Base-by-base conservation (phyloP, 2,113 vertebrate genomes). In the Psephotus haematonotus region DNA sequence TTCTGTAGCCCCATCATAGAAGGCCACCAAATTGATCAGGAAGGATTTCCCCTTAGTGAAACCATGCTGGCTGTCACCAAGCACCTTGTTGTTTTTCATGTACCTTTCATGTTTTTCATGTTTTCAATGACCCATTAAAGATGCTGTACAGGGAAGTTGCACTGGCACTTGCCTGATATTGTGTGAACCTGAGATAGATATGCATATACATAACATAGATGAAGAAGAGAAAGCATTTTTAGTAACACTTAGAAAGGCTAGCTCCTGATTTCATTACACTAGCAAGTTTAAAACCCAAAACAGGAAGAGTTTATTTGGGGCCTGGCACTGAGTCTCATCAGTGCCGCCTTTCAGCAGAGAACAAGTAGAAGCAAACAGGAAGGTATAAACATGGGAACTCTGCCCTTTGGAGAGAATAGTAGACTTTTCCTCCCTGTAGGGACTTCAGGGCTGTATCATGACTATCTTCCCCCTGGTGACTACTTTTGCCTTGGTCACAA, bases 381-480 rank as follows among this genome's bases (percentile, higher is more conserved):
- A 72, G 12, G 17, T 35, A 8, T 10, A 35, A 35, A 62, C 47
- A 31, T 49, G 7, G 25, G 6, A 88, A 14, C 3, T 6, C 7
- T 77, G 39, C 17, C 23, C 9, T 28, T 2, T 35, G 28, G 31
- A 62, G 12, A n/a, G 7, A 44, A 39, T 2, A 44, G 19, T 31
- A 23, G 8, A 18, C 7, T 70, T 3, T 60, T 14, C 23, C 13
- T 49, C 19, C 70, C 27, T 15, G 3, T 10, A 20, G 37, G 37
- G 7, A 18, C 9, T 13, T 63, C 24, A 86, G 25, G 11, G 33
- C 18, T 68, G 5, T 57, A 72, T 68, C 35, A 35, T 19, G 25
- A 2, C 13, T 15, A 10, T 23, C 10, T 46, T 68, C 15, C 10
- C 2, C 4, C 7, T 23, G 6, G 10, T 43, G 12, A 9, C 8